phyloP scores from a whole-genome alignment of 2,888 invertebrate genomes.

The Amblyjoppa fuscipennis region DNA sequence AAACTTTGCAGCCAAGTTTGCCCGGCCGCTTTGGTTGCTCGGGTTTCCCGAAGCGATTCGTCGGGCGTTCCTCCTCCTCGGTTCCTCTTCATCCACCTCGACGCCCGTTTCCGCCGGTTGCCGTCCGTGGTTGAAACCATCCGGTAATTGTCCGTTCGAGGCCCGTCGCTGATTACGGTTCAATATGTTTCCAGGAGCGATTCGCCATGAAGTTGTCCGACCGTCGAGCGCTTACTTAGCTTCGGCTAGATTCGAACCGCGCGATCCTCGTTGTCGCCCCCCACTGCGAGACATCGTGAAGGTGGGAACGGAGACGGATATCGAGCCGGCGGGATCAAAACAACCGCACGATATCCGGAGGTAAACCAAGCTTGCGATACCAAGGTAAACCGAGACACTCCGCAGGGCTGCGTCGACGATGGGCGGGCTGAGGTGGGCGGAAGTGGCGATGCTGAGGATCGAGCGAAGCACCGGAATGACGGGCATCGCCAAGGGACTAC shows the following conservation, averaged over 20 bases:
- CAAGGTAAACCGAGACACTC: conserved; percentile 75
- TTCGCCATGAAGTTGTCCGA: background rate
- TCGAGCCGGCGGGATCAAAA: conserved; percentile 75
- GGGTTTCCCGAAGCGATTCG: conserved; percentile 24
- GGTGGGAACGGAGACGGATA: conserved; percentile 50
- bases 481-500: conserved; percentile 34
- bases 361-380: conserved; percentile 76
- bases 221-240: background rate
- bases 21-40: conserved; percentile 16
- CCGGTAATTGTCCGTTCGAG: background rate
- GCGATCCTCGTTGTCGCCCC: conserved; percentile 8
- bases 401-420: conserved; percentile 28
- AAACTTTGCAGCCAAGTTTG: conserved; percentile 57
- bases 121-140: background rate
- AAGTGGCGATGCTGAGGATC: background rate
- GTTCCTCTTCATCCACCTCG: conserved; percentile 9
- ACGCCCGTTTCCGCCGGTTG: background rate
- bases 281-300: conserved; percentile 11
- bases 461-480: conserved; percentile 37
- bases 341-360: conserved; percentile 73
- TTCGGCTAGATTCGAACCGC: background rate
- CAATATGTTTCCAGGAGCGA: background rate
- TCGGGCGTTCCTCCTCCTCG: conserved; percentile 1
- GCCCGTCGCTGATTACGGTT: no score
- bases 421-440: background rate